These are phyloP conservation scores for Acheta domesticus DNA, from an alignment of 2,888 invertebrate species.

Conservation along the genomic window DNA sequence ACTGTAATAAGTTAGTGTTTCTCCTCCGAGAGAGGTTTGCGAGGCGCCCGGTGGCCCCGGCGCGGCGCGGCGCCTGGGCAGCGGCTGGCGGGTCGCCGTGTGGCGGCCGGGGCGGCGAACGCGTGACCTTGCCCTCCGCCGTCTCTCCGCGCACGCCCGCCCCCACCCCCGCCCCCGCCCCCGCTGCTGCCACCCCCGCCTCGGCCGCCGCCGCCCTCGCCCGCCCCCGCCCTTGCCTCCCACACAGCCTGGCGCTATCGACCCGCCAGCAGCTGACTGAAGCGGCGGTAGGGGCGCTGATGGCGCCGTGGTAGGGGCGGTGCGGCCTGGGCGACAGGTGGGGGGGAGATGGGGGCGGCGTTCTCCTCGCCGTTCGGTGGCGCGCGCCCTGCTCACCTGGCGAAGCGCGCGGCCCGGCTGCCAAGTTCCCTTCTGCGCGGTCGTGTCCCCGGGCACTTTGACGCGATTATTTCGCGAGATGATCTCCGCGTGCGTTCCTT, in stretches of 20 bases:
- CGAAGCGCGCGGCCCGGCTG: too few species aligned
- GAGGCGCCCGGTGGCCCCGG: background rate
- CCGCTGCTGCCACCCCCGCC: background rate
- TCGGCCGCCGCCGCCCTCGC: background rate
- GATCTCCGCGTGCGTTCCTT: too few species aligned
- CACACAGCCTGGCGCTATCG: background rate
- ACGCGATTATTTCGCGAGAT: too few species aligned
- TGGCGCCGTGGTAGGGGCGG: too few species aligned
- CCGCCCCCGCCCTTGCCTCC: background rate
- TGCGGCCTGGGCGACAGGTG: too few species aligned
- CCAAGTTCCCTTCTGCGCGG: too few species aligned
- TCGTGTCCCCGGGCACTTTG: too few species aligned
- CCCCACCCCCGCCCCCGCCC: background rate
- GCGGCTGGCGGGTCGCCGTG: background rate
- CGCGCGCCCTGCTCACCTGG: too few species aligned
- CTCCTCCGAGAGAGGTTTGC: too few species aligned
- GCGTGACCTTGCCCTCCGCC: constrained; percentile 18
- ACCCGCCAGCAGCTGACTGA: constrained; percentile 11
- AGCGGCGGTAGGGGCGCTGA: background rate
- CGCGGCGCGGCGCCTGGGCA: background rate
- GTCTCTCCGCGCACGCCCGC: background rate
- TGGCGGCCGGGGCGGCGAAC: background rate
- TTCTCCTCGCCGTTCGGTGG: too few species aligned
- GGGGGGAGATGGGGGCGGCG: too few species aligned
- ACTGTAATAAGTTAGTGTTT: too few species aligned